Conservation (phyloP, 2,888 invertebrate species). For the Nasonia oneida region DNA sequence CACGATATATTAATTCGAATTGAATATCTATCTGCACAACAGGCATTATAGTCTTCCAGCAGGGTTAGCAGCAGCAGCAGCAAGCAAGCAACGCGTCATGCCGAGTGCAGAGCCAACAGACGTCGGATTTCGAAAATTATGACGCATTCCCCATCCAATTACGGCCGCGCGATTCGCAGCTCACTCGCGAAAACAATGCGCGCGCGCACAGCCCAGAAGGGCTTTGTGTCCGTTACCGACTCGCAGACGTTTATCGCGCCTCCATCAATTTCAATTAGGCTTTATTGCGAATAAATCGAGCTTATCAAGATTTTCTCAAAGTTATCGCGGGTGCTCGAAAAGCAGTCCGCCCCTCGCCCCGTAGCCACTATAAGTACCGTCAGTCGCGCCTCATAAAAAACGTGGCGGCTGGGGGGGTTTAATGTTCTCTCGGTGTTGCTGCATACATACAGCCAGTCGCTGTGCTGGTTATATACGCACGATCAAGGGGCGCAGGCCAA, state of each 20-base stretch:
- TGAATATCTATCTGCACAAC: neutral
- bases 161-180: neutral
- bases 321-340: slow-evolving; percentile 33
- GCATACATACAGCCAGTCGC: neutral
- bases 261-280: slow-evolving; percentile 56
- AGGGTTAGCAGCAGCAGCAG: neutral
- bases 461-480: neutral
- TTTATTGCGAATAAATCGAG: slow-evolving; percentile 55
- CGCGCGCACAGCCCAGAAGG: neutral
- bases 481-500: neutral
- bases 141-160: slow-evolving; percentile 5
- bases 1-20: neutral
- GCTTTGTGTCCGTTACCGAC: neutral
- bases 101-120: neutral
- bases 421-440: neutral
- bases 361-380: neutral
- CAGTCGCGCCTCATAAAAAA: slow-evolving; percentile 35
- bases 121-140: slow-evolving; percentile 4
- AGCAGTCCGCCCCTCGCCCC: neutral
- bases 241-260: slow-evolving; percentile 12
- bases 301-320: slow-evolving; percentile 57
- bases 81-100: neutral
- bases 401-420: neutral
- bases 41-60: neutral
- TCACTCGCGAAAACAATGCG: neutral